Conservation (phyloP, 2,113 vertebrate species). For the Otus sunia region DNA sequence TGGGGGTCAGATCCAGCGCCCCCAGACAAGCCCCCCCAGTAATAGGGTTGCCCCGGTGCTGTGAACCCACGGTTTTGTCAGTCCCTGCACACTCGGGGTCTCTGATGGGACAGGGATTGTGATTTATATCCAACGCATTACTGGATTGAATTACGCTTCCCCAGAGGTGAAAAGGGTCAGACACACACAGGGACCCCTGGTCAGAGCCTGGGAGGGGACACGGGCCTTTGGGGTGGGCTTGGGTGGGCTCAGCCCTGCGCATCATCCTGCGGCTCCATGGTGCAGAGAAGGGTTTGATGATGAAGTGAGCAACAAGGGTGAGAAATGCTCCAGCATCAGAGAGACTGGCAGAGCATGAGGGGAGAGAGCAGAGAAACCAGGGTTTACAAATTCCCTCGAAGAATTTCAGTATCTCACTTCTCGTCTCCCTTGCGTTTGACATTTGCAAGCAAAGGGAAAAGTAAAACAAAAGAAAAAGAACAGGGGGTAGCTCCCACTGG, state of each 20-base stretch:
- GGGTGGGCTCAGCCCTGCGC: fast-evolving
- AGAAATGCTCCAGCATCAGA: fast-evolving
- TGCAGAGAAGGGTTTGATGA: neutral
- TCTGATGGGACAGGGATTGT: neutral
- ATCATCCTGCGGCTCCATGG: neutral
- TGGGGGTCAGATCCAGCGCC: neutral
- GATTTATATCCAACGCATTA: neutral
- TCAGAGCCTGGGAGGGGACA: neutral
- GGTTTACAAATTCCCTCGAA: fast-evolving
- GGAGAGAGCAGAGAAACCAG: neutral
- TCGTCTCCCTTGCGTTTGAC: neutral
- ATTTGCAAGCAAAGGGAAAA: neutral
- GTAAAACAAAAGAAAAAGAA: too few species aligned
- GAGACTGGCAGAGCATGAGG: fast-evolving
- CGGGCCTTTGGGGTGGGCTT: neutral
- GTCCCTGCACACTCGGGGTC: neutral
- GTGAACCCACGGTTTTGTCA: too few species aligned
- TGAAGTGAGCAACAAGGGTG: neutral
- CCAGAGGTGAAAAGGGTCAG: neutral
- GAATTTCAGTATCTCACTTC: neutral
- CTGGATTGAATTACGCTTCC: neutral
- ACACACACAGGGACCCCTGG: fast-evolving
- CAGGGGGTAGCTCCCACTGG: neutral
- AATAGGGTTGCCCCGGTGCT: neutral
- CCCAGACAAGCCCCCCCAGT: fast-evolving